Evolutionary conservation across 2,888 invertebrate genomes (phyloP).

Genomic region (Lamellibrachia columna): DNA sequence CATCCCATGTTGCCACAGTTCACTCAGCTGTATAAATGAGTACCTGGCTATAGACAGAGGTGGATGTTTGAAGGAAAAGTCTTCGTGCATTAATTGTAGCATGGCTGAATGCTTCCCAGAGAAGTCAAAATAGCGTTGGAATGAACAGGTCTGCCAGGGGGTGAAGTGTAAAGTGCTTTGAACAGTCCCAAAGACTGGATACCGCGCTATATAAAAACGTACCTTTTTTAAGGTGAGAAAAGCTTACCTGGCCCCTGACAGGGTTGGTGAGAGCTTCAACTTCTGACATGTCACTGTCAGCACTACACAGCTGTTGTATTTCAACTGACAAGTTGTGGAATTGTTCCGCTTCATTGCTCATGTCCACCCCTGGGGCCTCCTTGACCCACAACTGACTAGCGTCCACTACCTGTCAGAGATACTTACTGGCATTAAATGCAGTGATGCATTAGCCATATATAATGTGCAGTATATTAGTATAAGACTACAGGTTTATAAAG

Average conservation of each 20-base stretch:
- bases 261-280: not conserved
- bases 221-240: not conserved
- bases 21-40: no score
- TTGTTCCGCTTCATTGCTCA: conserved; percentile 16
- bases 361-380: not conserved
- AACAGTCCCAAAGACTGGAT: not conserved
- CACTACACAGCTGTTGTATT: not conserved
- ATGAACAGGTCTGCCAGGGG: no score
- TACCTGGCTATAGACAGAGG: no score
- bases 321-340: not conserved
- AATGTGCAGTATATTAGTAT: not conserved
- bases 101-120: no score
- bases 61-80: no score
- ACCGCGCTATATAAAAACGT: no score
- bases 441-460: not conserved
- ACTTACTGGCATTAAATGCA: not conserved
- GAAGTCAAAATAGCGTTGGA: no score
- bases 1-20: no score
- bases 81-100: no score
- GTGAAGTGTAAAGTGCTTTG: no score
- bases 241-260: not conserved
- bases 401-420: not conserved
- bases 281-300: not conserved
- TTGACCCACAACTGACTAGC: not conserved
- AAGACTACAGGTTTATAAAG: not conserved